These are phyloP conservation scores for Ginglymostoma cirratum DNA, from an alignment of 2,113 vertebrate species.

Conservation along the genomic window DNA sequence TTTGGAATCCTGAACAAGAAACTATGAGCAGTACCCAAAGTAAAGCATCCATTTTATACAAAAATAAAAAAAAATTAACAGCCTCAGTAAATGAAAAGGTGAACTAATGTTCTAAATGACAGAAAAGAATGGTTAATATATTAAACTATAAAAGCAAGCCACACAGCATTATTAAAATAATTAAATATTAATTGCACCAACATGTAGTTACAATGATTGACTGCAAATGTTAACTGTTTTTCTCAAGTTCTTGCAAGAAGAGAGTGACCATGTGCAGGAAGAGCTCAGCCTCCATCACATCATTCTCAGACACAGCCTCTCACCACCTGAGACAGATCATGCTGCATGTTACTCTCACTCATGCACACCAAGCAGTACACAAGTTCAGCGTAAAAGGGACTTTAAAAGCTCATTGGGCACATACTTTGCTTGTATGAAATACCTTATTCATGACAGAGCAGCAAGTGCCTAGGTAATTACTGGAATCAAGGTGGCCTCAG, in stretches of 20 bases:
- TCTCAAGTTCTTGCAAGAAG: conserved; percentile 47
- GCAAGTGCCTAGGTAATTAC: conserved; percentile 98
- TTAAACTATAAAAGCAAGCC: conserved; percentile 96
- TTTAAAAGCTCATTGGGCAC: conserved; percentile 98
- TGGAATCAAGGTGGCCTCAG: conserved; percentile 99
- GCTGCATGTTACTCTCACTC: conserved; percentile 78
- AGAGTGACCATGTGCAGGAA: conserved; percentile 56
- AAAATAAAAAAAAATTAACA: conserved; percentile 47
- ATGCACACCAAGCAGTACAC: conserved; percentile 91
- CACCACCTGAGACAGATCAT: conserved; percentile 89
- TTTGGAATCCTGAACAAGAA: background rate
- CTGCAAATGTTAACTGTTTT: conserved; percentile 83
- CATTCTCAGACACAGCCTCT: conserved; percentile 71
- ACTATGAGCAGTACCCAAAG: background rate
- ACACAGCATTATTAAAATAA: conserved; percentile 98
- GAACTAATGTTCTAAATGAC: conserved; percentile 51
- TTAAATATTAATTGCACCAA: conserved; percentile 99
- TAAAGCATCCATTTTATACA: background rate
- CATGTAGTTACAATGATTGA: conserved; percentile 98
- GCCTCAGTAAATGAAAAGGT: conserved; percentile 66
- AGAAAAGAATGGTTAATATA: conserved; percentile 90
- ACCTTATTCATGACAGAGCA: conserved; percentile 98
- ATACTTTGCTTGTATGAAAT: conserved; percentile 95
- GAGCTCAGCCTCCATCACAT: conserved; percentile 63
- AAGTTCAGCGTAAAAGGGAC: conserved; percentile 89